Percentiles rank a stretch among this genome's conserved stretches.
phyloP scores from a whole-genome alignment of 2,797 vertebrate species.

The Staurois parvus region DNA sequence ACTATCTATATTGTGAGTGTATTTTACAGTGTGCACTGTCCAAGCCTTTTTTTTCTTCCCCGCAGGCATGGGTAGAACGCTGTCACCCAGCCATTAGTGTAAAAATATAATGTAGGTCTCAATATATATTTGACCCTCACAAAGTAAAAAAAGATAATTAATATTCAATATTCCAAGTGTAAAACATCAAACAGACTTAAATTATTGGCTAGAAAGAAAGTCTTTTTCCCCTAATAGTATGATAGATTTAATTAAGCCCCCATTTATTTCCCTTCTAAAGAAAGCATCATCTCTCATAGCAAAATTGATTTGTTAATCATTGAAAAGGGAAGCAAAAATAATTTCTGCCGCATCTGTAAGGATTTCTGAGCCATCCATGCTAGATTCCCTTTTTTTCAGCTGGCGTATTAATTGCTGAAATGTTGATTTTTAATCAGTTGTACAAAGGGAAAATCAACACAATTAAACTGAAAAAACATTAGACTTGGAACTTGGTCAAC shows the following conservation, averaged over 20 bases:
- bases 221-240: slow-evolving; percentile 17
- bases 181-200: slow-evolving; percentile 47
- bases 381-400: slow-evolving; percentile 28
- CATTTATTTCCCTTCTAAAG: slow-evolving; percentile 19
- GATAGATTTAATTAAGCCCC: slow-evolving; percentile 45
- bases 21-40: no score
- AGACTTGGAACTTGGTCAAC: slow-evolving; percentile 41
- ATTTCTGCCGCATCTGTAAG: slow-evolving; percentile 29
- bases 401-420: slow-evolving; percentile 59
- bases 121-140: neutral
- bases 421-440: slow-evolving; percentile 60
- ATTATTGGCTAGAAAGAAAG: slow-evolving; percentile 20
- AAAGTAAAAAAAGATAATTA: slow-evolving; percentile 8
- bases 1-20: no score
- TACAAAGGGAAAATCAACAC: slow-evolving; percentile 51
- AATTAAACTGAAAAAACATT: slow-evolving; percentile 47
- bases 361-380: slow-evolving; percentile 44
- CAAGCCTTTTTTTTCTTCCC: neutral
- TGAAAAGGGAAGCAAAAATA: slow-evolving; percentile 43
- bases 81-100: slow-evolving; percentile 1
- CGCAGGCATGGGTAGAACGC: neutral
- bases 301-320: slow-evolving; percentile 57
- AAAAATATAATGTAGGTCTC: neutral
- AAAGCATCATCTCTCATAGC: slow-evolving; percentile 31
- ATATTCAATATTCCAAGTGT: neutral